phyloP scores from a whole-genome alignment of 2,113 vertebrate genomes.

The Trematocara nigrifrons region DNA sequence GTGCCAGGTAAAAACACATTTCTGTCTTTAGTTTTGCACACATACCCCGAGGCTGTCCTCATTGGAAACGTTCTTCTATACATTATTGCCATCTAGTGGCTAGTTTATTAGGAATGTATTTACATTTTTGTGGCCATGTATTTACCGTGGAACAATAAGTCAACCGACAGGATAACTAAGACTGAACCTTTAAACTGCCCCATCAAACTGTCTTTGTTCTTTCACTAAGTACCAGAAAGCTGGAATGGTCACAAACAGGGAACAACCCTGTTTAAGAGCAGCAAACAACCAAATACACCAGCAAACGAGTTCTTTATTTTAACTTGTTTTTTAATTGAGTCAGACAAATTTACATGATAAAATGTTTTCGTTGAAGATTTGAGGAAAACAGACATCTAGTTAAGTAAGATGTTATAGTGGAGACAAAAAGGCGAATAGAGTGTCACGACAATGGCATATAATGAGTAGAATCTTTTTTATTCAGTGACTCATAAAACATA shows the following conservation, averaged over 20 bases:
- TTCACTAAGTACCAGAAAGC: neutral
- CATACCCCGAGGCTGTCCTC: neutral
- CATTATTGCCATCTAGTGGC: constrained; percentile 62
- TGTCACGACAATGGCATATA: neutral
- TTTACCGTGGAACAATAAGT: neutral
- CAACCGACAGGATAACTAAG: neutral
- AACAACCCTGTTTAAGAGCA: neutral
- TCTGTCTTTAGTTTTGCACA: neutral
- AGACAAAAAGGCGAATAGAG: neutral
- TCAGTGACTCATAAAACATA: neutral
- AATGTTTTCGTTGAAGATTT: neutral
- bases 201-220: neutral
- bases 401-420: neutral
- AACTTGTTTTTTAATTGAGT: neutral
- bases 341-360: neutral
- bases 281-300: neutral
- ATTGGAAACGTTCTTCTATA: neutral
- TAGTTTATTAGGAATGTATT: neutral
- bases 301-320: neutral
- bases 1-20: neutral
- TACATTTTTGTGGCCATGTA: neutral
- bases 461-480: neutral
- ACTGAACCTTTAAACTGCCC: neutral
- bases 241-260: neutral
- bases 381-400: neutral